Conservation (phyloP, 2,888 invertebrate genomes). For the Acleris laterana region DNA sequence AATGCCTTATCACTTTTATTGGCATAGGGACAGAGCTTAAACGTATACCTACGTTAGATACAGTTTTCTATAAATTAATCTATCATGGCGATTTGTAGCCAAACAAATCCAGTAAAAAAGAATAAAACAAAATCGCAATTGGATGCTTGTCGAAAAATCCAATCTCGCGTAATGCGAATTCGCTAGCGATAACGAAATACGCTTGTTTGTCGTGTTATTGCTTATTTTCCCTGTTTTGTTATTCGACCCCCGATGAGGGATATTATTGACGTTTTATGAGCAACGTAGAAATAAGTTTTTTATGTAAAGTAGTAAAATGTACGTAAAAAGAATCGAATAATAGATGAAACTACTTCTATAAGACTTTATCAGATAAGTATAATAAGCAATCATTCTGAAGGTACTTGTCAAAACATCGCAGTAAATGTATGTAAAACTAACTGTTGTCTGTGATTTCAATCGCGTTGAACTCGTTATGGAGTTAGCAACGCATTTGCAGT, state of each 20-base stretch:
- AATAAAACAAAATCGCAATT: conserved; percentile 34
- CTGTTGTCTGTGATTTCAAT: too few species aligned
- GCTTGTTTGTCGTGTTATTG: conserved; percentile 32
- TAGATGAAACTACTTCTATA: not conserved
- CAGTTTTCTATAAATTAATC: too few species aligned
- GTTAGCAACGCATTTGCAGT: too few species aligned
- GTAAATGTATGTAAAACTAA: too few species aligned
- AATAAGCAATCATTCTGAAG: too few species aligned
- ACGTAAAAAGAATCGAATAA: not conserved
- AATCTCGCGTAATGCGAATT: conserved; percentile 42
- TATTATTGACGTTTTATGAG: conserved; percentile 36
- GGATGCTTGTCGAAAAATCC: conserved; percentile 42
- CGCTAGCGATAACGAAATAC: conserved; percentile 27
- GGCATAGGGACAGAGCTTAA: too few species aligned
- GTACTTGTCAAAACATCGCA: not conserved
- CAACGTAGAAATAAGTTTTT: conserved; percentile 27
- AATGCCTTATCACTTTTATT: too few species aligned
- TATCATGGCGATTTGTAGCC: too few species aligned
- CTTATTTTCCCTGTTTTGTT: conserved; percentile 29
- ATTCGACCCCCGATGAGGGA: conserved; percentile 31
- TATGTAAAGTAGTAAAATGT: conserved; percentile 31
- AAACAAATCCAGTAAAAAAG: too few species aligned
- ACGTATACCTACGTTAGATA: too few species aligned
- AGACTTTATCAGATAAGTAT: too few species aligned
- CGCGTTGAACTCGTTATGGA: too few species aligned